Percentiles rank a stretch among this genome's conserved stretches.
Evolutionary conservation across 2,113 vertebrate species (phyloP).

Genomic region (Misgurnus anguillicaudatus): DNA sequence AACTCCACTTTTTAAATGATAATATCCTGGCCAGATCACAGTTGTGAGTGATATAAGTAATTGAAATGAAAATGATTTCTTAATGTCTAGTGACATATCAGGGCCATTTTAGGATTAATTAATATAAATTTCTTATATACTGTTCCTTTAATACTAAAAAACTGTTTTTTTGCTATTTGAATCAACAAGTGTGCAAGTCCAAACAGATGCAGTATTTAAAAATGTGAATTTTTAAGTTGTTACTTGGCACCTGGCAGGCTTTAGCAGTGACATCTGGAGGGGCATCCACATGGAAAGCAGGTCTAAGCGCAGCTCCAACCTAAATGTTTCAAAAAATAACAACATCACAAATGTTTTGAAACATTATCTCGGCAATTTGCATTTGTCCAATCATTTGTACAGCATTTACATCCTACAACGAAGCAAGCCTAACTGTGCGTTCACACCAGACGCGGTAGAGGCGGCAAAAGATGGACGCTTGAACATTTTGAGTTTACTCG

Average conservation of each 20-base stretch:
- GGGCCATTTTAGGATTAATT: no score
- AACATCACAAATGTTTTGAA: no score
- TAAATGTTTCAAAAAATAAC: conserved; percentile 57
- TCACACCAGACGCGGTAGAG: no score
- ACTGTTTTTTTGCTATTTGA: background rate
- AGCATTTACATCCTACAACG: background rate
- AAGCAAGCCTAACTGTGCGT: background rate
- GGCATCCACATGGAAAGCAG: conserved; percentile 87
- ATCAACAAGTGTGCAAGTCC: background rate
- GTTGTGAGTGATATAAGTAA: no score
- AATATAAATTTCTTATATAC: no score
- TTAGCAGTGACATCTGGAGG: conserved; percentile 90
- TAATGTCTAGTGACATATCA: no score
- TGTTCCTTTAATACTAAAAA: no score
- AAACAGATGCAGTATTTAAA: background rate
- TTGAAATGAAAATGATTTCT: no score
- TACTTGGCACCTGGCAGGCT: conserved; percentile 84
- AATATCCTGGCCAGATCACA: no score
- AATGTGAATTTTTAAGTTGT: background rate
- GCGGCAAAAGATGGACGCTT: no score
- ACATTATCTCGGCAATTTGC: background rate
- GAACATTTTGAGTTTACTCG: no score
- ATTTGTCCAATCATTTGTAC: background rate
- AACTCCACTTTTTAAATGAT: no score
- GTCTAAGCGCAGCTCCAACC: conserved; percentile 94